Evolutionary conservation across 2,888 invertebrate genomes (phyloP), one percentile per base, ranked within the genome.

Genomic region (Caenorhabditis sinica): DNA sequence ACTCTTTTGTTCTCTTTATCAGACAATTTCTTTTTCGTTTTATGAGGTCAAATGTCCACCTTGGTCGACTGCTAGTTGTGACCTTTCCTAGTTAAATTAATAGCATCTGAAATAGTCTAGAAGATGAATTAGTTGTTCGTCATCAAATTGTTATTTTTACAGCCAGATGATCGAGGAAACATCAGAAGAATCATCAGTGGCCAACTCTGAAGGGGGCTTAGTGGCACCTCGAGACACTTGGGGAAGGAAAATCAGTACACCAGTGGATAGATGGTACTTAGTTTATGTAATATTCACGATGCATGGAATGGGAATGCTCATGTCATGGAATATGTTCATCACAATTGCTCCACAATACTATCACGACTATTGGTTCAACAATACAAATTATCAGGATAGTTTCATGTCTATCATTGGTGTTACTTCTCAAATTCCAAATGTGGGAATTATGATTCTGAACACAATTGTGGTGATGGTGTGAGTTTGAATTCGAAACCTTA

Each of bases 371-470:
- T 98, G 98, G 94, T 94, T 98, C 80, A 86, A 85, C 15, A 66
- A 79, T 49, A 89, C 92, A 6, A 89, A 94, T 0, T 96, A 96
- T 93, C 94, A 95, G 0, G 93, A 94, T 0, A 95, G 96, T 93
- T 98, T 97, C 93, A 94, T 97, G 93, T 94, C 95, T 53, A 96
- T 96, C 92, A 94, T 98, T 51, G 96, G 96, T 28, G 96, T 98
- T 93, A 96, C 96, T 1, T 94, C 96, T 0, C 98, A 98, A 94
- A 95, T 97, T 91, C 98, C 99, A 40, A 98, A 97, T 94, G 95
- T 98, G 30, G 90, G 96, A 72, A 97, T 98, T 94, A 97, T 96
- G 93, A 80, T 91, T 61, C 33, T 93, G 66, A 92, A 92, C 61
- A 87, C 92, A 49, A 87, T 91, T 60, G 81, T 92, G 13, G 89